These are phyloP conservation scores for Protophormia terraenovae DNA, from an alignment of 2,888 invertebrate genomes.

Conservation along the genomic window DNA sequence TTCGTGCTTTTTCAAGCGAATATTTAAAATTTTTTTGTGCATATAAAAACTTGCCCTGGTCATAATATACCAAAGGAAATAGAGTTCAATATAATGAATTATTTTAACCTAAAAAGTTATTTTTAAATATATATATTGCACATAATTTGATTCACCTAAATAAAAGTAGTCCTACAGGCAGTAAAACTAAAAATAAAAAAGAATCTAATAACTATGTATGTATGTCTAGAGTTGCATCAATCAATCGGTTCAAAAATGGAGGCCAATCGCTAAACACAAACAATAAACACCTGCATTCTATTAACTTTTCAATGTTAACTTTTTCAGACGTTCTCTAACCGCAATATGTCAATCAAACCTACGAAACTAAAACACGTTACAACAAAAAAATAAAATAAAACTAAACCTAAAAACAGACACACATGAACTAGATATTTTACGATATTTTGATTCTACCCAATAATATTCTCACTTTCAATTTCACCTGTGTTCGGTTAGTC, in stretches of 20 bases:
- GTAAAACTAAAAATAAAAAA: neutral
- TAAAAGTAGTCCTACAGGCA: no score
- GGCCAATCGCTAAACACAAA: conserved; percentile 58
- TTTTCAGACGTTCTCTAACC: conserved; percentile 69
- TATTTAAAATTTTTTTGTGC: no score
- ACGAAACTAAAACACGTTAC: neutral
- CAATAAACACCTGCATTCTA: conserved; percentile 72
- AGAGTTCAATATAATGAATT: no score
- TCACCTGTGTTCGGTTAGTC: conserved; percentile 35
- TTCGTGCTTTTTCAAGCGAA: no score
- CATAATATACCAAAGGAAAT: no score
- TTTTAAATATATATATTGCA: no score
- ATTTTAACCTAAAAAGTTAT: no score
- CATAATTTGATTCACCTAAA: no score
- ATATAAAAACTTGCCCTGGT: no score
- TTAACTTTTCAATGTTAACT: conserved; percentile 67
- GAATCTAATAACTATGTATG: neutral
- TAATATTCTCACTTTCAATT: conserved; percentile 65
- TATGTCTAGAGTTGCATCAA: conserved; percentile 10
- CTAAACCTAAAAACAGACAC: no score
- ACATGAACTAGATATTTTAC: no score
- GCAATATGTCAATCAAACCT: conserved; percentile 76
- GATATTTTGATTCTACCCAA: conserved; percentile 19
- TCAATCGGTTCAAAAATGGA: neutral
- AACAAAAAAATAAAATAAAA: neutral